Base-by-base conservation (phyloP, 92 coral and sea anemone species). In the Micromussa lordhowensis region DNA sequence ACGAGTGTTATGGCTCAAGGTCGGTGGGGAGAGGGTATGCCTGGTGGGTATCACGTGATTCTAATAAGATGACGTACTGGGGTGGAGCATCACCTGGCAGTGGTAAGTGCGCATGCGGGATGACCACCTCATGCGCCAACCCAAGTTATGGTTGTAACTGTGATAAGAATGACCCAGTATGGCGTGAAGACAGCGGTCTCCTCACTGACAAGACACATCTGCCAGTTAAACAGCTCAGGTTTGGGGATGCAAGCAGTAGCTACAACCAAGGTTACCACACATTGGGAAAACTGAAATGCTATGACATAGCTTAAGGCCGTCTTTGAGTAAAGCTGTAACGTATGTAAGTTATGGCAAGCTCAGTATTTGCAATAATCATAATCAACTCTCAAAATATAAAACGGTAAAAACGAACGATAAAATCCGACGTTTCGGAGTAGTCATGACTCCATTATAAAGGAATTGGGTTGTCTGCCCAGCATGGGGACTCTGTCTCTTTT, bases 71-170 rank as follows among this genome's bases (percentile, higher is more conserved):
- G 88, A 85, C 82, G 21, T 73, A 73, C 57, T 85, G 81, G 88
- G 88, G 88, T 12, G 88, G 81, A 74, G 88, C 88, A 55, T 49
- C 87, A 29, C 70, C 88, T 73, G 75, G 21, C 18, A 82, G 75
- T 48, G 85, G 85, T 26, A 85, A 90, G 75, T 90, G 93, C 89
- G 87, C 85, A 76, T 91, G 94, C 84, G 94, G 91, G 54, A 88
- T 80, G 88, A 87, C 84, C 40, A 74, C 34, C 22, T 34, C 93
- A 10, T 88, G 94, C 59, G 94, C 49, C 4, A 53, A 73, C 53
- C 10, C 77, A 28, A 19, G 77, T 1, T 19, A 4, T 63, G 74
- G 34, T 2, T 61, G 63, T 55, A 31, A 91, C 93, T 92, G 94
- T 59, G 92, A 72, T 19, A 81, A 58, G 63, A 74, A 85, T 68